Evolutionary conservation across 2,113 vertebrate genomes (phyloP), one percentile per base, ranked within the genome.

Genomic region (Mustelus asterias): DNA sequence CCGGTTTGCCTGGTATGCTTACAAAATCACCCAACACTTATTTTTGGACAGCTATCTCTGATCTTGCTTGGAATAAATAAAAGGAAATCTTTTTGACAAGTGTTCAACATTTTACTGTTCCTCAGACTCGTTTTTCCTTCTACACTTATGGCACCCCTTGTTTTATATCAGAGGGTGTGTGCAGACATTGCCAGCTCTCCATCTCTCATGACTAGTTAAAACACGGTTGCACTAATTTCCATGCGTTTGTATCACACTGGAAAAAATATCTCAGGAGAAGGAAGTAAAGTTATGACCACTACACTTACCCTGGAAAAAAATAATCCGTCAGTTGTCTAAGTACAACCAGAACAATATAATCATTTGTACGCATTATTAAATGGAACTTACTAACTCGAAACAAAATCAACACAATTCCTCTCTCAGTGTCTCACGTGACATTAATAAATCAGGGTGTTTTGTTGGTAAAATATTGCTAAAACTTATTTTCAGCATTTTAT

Each of bases 321-420:
- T 98, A 98, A 99, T 98, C 98, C 98, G 97, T 98, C 97, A 97
- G 97, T 97, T 98, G 96, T 97, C 97, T 96, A 97, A 98, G 97
- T 98, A 98, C 98, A 98, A 98, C 98, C 97, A 97, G 97, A 98
- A 98, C 98, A 98, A 98, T 98, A 97, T 98, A 98, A 98, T 98
- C 97, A 98, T 99, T 98, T 98, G 97, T 98, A 98, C 37, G 0
- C 65, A 97, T 97, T 97, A 97, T 98, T 98, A 98, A 98, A 98
- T 98, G 98, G 96, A 97, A 90, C 96, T 97, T 97, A 95, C 96
- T 97, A 96, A 96, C 96, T 96, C 96, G 22, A 96, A 96, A 86
- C 89, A 96, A 97, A 96, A 76, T 96, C 93, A 97, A 94, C 94
- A 96, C 85, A 96, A 76, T 70, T 96, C 60, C 70, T 96, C 95